Evolutionary conservation across 1,140 invertebrate genomes (phyloP), one percentile per base, ranked within the genome.

Genomic region (Drosophila pectinifera): DNA sequence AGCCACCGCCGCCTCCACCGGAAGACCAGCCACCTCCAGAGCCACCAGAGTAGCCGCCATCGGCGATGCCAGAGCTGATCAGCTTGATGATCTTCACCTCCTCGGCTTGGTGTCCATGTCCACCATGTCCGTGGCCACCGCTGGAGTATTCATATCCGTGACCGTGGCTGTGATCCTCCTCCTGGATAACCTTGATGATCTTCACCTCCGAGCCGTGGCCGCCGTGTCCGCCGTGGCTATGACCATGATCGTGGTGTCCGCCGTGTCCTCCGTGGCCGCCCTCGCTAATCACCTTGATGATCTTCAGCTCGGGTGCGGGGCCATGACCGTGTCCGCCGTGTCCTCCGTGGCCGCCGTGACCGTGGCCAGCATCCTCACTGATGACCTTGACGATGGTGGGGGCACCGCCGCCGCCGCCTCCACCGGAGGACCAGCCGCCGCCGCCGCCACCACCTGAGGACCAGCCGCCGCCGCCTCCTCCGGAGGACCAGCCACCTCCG

Each of bases 381-480:
- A 82, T 82, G 4, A 82, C 80, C 42, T 82, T 82, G 45, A 82
- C 57, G n/a, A 82, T 72, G 55, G 80, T 82, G 36, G 75, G 72
- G 1, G 76, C 67, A 43, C 31, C 41, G 22, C 68, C 69, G 2
- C 73, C 69, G 41, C 64, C 61, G 24, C 63, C 58, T 4, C 62
- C 57, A 10, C 59, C 56, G 3, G 51, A 73, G 6, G 58, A 59
- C 53, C 63, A 65, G 24, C 56, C 56, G 10, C 41, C 22, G 16
- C 67, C 69, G 10, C 58, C 55, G 26, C 68, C 61, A 2, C 49
- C 56, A 0, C 77, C 74, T 0, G 74, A 73, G 3, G 67, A 73
- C 59, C 76, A 77, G 28, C 77, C 77, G 6, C 59, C 42, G 14
- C 56, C 51, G 8, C 65, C 64, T 0, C 48, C 46, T 18, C 46